Percentiles rank a stretch among this genome's conserved stretches.
Conservation (phyloP, 2,888 invertebrate genomes). For the Ceramica pisi region DNA sequence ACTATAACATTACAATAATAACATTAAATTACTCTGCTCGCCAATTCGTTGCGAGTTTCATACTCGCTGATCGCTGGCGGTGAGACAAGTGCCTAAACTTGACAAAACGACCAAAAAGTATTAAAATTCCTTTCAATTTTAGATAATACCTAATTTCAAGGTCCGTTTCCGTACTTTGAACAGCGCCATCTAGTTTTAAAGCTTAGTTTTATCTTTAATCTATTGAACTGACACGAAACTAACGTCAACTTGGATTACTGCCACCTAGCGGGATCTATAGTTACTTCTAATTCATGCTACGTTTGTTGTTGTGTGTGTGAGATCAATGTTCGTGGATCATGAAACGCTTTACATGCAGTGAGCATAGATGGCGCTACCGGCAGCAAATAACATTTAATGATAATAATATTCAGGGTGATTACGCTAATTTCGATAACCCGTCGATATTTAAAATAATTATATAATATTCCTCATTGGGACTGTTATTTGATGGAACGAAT, state of each 20-base stretch:
- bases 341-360: conserved; percentile 1
- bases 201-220: conserved; percentile 42
- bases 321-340: conserved; percentile 3
- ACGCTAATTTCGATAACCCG: conserved; percentile 14
- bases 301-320: not conserved
- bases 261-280: conserved; percentile 62
- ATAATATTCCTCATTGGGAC: conserved; percentile 9
- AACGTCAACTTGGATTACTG: not conserved
- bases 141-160: not conserved
- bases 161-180: not conserved
- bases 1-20: too few relatives aligned
- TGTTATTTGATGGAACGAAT: conserved; percentile 1
- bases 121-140: conserved; percentile 2
- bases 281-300: conserved; percentile 17
- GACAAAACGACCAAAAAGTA: conserved; percentile 15
- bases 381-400: conserved; percentile 11
- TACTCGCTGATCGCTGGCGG: too few relatives aligned
- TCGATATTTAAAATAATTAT: conserved; percentile 8
- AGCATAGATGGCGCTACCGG: conserved; percentile 56
- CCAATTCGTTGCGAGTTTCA: too few relatives aligned
- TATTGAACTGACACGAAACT: not conserved
- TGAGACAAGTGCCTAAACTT: too few relatives aligned
- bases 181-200: conserved; percentile 65
- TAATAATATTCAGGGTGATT: not conserved
- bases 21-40: too few relatives aligned